Percentiles rank a stretch among this genome's conserved stretches.
Evolutionary conservation across 2,888 invertebrate genomes (phyloP).

Genomic region (Ophonus ardosiacus): DNA sequence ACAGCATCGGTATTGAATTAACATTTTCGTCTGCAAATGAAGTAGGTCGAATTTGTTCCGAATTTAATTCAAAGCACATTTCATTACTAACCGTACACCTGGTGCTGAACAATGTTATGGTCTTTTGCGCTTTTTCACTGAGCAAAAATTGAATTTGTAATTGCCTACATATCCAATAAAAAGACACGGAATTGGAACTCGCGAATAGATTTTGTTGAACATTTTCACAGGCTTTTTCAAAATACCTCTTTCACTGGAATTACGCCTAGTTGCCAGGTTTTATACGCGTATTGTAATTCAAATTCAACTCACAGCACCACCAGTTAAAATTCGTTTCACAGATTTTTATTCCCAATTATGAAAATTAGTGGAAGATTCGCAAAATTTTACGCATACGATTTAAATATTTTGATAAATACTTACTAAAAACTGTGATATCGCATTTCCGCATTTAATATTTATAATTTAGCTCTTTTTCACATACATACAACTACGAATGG

Average conservation of each 20-base stretch:
- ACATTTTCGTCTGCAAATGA: conserved; percentile 10
- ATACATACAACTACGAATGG: too few relatives aligned
- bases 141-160: conserved; percentile 61
- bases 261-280: not conserved
- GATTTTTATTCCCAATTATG: not conserved
- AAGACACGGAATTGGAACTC: conserved; percentile 41
- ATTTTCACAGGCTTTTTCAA: conserved; percentile 2
- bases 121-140: conserved; percentile 41
- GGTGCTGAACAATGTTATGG: conserved; percentile 38
- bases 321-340: not conserved
- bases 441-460: too few relatives aligned
- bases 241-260: conserved; percentile 6
- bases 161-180: conserved; percentile 58
- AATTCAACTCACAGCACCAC: not conserved
- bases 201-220: conserved; percentile 35
- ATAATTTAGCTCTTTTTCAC: too few relatives aligned
- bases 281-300: not conserved
- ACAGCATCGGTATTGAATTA: not conserved
- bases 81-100: conserved; percentile 17
- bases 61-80: conserved; percentile 38
- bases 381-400: too few relatives aligned
- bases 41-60: conserved; percentile 36
- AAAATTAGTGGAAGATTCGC: not conserved
- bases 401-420: too few relatives aligned
- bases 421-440: too few relatives aligned